Evolutionary conservation across 2,888 invertebrate species (phyloP).

Genomic region (Hirtodrosophila alboralis): DNA sequence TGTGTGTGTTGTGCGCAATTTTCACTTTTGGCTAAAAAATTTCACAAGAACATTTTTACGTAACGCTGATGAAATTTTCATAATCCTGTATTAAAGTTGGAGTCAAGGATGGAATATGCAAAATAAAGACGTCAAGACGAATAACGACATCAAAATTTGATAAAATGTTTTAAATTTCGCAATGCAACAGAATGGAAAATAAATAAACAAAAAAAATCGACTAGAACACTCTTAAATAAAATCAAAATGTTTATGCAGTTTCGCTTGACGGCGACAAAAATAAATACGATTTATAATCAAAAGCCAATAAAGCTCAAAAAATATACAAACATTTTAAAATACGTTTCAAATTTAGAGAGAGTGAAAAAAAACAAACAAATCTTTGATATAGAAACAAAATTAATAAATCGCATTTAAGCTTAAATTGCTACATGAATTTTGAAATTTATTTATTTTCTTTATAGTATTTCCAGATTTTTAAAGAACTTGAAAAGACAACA

Average conservation of each 20-base stretch:
- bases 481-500: constrained; percentile 16
- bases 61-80: constrained; percentile 70
- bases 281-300: constrained; percentile 39
- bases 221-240: constrained; percentile 56
- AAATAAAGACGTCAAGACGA: constrained; percentile 8
- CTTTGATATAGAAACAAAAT: too few species aligned
- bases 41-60: constrained; percentile 60
- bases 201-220: constrained; percentile 35
- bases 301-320: constrained; percentile 1
- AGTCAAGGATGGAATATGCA: constrained; percentile 1
- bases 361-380: background rate
- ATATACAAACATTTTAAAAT: constrained; percentile 10
- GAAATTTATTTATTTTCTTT: too few species aligned
- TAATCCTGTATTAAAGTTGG: constrained; percentile 39
- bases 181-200: constrained; percentile 11
- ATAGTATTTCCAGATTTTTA: background rate
- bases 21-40: constrained; percentile 64
- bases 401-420: background rate
- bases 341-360: constrained; percentile 11
- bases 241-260: constrained; percentile 61
- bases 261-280: constrained; percentile 31
- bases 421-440: background rate
- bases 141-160: constrained; percentile 1
- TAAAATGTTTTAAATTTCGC: constrained; percentile 45
- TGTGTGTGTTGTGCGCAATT: constrained; percentile 28